phyloP scores from a whole-genome alignment of 64 coral and sea anemone species.

The Cladopsammia gracilis region DNA sequence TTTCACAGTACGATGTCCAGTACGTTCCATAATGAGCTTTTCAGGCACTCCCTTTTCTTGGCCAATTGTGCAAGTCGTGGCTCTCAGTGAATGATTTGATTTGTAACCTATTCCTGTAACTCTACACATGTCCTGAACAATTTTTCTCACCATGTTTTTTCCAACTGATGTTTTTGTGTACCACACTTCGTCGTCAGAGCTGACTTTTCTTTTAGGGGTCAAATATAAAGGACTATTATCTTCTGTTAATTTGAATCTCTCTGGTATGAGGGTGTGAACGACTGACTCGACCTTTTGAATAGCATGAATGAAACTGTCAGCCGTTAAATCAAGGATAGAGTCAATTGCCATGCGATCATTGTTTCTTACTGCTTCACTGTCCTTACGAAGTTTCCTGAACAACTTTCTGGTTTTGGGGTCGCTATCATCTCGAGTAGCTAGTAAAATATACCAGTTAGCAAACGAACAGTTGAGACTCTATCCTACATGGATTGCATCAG shows the following conservation, averaged over 20 bases:
- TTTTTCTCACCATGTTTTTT: too few relatives aligned
- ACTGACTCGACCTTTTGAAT: constrained; percentile 39
- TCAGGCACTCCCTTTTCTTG: too few relatives aligned
- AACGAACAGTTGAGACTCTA: constrained; percentile 78
- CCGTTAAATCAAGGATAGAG: constrained; percentile 71
- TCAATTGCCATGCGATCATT: constrained; percentile 79
- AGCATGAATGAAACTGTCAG: constrained; percentile 31
- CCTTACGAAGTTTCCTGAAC: constrained; percentile 70
- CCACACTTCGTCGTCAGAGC: too few relatives aligned
- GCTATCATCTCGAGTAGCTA: constrained; percentile 79
- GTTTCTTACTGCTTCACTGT: constrained; percentile 73
- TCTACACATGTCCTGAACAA: too few relatives aligned
- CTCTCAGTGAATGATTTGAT: too few relatives aligned
- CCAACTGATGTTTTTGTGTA: too few relatives aligned
- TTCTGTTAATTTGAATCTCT: constrained; percentile 80
- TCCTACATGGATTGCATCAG: constrained; percentile 65
- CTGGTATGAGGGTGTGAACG: constrained; percentile 46
- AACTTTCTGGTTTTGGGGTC: constrained; percentile 56
- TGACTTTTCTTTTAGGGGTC: too few relatives aligned
- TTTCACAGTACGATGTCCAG: too few relatives aligned
- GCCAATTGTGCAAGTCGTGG: too few relatives aligned
- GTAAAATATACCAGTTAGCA: constrained; percentile 74
- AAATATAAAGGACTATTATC: constrained; percentile 40
- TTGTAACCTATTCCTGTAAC: too few relatives aligned
- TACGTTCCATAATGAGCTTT: too few relatives aligned